Evolutionary conservation across 2,113 vertebrate genomes (phyloP), one percentile per base, ranked within the genome.

Genomic region (Dascyllus trimaculatus): DNA sequence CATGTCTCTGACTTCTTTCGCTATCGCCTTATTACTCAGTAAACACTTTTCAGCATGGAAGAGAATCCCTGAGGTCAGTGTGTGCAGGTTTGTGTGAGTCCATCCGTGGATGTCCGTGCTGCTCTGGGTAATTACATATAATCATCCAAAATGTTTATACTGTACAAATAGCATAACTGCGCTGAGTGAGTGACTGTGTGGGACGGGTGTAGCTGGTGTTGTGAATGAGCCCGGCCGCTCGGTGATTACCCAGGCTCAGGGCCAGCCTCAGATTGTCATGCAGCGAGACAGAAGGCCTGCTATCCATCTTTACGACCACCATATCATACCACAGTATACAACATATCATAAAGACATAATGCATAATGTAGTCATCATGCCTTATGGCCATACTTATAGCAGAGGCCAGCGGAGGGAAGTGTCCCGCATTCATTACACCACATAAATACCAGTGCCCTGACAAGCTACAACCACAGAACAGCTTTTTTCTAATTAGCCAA

Each of bases 131-230:
- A 94, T 93, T 87, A 90, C 70, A 88, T 92, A 82, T 88, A 93
- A 93, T 92, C 89, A 88, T 90, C 66, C 75, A 73, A 85, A 89
- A 93, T 91, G 86, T 93, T 93, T 93, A 87, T 84, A 77, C 89
- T 87, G 81, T 87, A 89, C 88, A 86, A 91, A 91, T 87, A 85
- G 83, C 80, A 70, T 72, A 82, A 87, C 86, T 90, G 77, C 53
- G 84, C 72, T 60, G 72, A 81, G 72, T 80, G 82, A 89, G 83
- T 85, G 72, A 78, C 48, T 75, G 77, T 75, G 79, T 71, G 62
- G 80, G 71, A 72, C 57, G 61, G 71, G 54, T 56, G 53, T 69
- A 75, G 83, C 56, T 75, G 63, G 26, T 21, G 22, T 48, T 81
- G 69, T 79, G 67, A 84, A 84, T 57, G 71, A 52, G 57, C 49